phyloP scores from a whole-genome alignment of 2,797 vertebrate species.

The Acanthurus lineatus region DNA sequence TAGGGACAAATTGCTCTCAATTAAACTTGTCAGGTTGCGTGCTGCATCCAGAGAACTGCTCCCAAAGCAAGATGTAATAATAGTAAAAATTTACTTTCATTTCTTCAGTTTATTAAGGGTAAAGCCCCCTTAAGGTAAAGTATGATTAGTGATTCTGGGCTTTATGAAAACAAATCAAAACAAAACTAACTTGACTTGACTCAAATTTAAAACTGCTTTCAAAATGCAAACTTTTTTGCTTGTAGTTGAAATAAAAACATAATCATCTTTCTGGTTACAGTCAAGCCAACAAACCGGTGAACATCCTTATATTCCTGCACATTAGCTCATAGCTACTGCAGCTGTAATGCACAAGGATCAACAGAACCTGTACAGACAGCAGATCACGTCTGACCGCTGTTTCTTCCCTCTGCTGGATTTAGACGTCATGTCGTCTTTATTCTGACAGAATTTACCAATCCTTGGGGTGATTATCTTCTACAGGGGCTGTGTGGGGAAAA shows the following conservation, averaged over 20 bases:
- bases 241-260: neutral
- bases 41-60: neutral
- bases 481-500: neutral
- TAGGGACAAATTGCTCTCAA: neutral
- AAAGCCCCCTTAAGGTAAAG: neutral
- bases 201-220: neutral
- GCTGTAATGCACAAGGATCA: neutral
- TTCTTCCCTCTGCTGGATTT: constrained; percentile 23
- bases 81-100: neutral
- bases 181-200: neutral
- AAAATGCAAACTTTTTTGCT: neutral
- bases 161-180: no score
- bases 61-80: neutral
- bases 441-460: constrained; percentile 56
- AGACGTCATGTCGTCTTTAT: constrained; percentile 39
- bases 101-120: neutral
- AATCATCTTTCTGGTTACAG: neutral
- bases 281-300: neutral
- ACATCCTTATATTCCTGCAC: neutral
- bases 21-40: neutral
- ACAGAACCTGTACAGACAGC: neutral
- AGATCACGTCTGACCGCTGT: constrained; percentile 30
- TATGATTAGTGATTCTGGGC: neutral
- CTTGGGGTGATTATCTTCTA: constrained; percentile 47
- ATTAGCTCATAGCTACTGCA: neutral